Evolutionary conservation across 1,140 invertebrate genomes (phyloP).

Genomic region (Acyrthosiphon pisum): DNA sequence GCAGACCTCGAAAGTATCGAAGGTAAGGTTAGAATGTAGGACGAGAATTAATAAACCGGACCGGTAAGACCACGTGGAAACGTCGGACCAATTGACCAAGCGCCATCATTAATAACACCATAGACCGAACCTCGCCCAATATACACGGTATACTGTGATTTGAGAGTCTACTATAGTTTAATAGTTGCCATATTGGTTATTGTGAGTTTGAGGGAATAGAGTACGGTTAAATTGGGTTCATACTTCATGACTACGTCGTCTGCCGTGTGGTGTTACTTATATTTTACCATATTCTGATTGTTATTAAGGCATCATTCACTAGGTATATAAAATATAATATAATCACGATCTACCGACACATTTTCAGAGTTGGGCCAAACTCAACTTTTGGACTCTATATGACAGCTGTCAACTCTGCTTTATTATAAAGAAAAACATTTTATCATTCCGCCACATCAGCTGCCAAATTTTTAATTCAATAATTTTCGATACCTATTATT

Average conservation of each 20-base stretch:
- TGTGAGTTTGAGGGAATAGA: not conserved
- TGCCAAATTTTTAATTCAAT: no score
- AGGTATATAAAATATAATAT: no score
- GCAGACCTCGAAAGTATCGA: not conserved
- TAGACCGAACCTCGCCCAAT: no score
- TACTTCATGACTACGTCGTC: not conserved
- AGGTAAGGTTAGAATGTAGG: not conserved
- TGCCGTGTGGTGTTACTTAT: not conserved
- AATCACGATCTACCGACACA: not conserved
- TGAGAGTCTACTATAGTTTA: no score
- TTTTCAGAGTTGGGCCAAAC: not conserved
- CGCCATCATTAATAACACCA: not conserved
- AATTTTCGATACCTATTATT: not conserved
- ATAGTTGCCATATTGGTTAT: not conserved
- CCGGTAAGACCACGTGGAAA: not conserved
- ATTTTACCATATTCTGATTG: not conserved
- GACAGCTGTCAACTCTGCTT: not conserved
- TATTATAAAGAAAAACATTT: no score
- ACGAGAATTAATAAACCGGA: not conserved
- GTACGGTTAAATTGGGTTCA: not conserved
- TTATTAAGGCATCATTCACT: not conserved
- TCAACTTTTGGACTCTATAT: no score
- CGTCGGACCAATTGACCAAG: no score
- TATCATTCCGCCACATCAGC: no score
- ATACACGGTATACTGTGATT: no score